phyloP scores from a whole-genome alignment of 2,888 invertebrate genomes.

The Meiosimyza platycephala region DNA sequence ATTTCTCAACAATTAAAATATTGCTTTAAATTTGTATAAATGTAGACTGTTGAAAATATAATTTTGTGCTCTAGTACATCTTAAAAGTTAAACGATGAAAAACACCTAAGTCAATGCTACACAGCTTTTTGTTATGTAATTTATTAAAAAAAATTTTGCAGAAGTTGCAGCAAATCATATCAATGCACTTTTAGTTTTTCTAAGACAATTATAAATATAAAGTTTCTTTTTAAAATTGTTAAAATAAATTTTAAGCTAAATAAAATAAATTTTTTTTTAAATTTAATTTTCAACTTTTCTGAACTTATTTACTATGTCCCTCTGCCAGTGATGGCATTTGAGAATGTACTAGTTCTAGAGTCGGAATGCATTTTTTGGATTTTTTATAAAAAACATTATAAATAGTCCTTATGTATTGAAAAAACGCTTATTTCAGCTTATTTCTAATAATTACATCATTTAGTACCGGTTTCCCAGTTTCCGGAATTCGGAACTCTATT shows the following conservation, averaged over 20 bases:
- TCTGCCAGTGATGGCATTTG: too few relatives aligned
- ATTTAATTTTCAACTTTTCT: neutral
- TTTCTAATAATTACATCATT: too few relatives aligned
- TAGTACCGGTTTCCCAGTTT: too few relatives aligned
- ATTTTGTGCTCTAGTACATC: neutral
- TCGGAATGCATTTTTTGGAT: too few relatives aligned
- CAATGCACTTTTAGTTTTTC: constrained; percentile 21
- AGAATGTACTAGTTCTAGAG: too few relatives aligned
- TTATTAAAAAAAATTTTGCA: constrained; percentile 17
- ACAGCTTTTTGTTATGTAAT: constrained; percentile 1
- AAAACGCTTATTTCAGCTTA: too few relatives aligned
- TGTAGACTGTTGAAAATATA: neutral
- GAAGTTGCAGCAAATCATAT: constrained; percentile 13
- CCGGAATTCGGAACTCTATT: too few relatives aligned
- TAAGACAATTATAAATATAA: neutral
- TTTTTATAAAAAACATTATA: too few relatives aligned
- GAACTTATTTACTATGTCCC: too few relatives aligned
- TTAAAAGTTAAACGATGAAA: neutral
- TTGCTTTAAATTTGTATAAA: neutral
- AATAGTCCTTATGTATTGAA: too few relatives aligned
- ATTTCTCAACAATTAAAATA: constrained; percentile 8
- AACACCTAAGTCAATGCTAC: neutral
- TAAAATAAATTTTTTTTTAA: neutral
- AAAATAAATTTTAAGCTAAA: constrained; percentile 24
- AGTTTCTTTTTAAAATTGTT: constrained; percentile 5